phyloP scores from a whole-genome alignment of 2,797 vertebrate species.

The Adrianichthys oophorus region DNA sequence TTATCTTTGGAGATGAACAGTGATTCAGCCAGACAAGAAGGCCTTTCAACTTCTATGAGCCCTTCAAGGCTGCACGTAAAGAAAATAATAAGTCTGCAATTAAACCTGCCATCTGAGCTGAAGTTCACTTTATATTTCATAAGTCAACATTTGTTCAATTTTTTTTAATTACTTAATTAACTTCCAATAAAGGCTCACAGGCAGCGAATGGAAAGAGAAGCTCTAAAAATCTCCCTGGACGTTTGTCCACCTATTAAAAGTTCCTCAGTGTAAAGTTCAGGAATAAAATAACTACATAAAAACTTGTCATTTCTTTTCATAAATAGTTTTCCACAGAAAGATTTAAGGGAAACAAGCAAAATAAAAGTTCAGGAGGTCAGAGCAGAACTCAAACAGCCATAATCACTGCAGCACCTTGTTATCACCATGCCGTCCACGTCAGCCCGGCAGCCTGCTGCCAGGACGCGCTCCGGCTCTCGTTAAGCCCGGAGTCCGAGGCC shows the following conservation, averaged over 20 bases:
- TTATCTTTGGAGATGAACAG: no score
- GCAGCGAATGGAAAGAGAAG: no score
- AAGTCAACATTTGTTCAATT: not conserved
- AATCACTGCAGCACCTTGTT: constrained; percentile 47
- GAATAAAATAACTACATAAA: no score
- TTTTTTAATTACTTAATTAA: not conserved
- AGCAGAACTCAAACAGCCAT: constrained; percentile 25
- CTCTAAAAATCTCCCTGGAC: not conserved
- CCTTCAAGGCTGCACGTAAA: no score
- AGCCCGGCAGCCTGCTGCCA: constrained; percentile 41
- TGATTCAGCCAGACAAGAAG: no score
- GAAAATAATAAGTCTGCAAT: no score
- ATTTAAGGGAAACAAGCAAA: not conserved
- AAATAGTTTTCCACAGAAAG: not conserved
- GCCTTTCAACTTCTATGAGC: no score
- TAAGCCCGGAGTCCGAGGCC: constrained; percentile 32
- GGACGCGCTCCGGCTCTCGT: constrained; percentile 44
- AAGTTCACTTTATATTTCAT: no score
- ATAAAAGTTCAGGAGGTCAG: constrained; percentile 45
- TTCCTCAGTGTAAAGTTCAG: not conserved
- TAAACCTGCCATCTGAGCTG: no score
- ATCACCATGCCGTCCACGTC: constrained; percentile 36
- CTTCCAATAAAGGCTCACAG: no score
- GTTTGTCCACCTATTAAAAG: not conserved
- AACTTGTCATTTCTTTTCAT: not conserved